These are phyloP conservation scores for Charadrius vociferus DNA, from an alignment of 2,113 vertebrate species.

Conservation along the genomic window DNA sequence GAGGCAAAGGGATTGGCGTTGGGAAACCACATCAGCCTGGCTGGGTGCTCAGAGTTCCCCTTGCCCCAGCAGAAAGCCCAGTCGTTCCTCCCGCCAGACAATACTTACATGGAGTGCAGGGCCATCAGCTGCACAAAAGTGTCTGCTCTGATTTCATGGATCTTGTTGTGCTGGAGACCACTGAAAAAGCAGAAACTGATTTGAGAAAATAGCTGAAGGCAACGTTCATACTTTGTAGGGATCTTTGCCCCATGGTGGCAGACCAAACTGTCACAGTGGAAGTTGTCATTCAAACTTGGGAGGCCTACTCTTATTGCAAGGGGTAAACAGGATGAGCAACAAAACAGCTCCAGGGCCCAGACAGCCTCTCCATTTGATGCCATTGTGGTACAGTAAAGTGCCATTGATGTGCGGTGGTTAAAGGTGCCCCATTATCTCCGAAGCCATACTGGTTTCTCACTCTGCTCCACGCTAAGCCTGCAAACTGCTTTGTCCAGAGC, in stretches of 20 bases:
- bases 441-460: neutral
- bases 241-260: neutral
- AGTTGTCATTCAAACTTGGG: neutral
- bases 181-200: slow-evolving; percentile 72
- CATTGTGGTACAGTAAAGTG: neutral
- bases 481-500: neutral
- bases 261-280: neutral
- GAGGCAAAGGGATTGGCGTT: neutral
- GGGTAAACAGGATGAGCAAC: slow-evolving; percentile 26
- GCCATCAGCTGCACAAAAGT: slow-evolving; percentile 89
- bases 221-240: neutral
- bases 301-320: slow-evolving; percentile 28
- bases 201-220: slow-evolving; percentile 16
- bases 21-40: neutral
- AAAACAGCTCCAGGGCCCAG: slow-evolving; percentile 25
- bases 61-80: neutral
- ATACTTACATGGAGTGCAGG: slow-evolving; percentile 87
- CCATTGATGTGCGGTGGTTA: neutral
- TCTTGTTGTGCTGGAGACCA: slow-evolving; percentile 90
- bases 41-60: fast-evolving
- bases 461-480: neutral
- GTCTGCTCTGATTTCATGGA: slow-evolving; percentile 83
- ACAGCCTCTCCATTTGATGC: neutral
- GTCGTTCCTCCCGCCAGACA: neutral
- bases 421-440: neutral